Conservation (phyloP, 1,140 invertebrate species). For the Scaptomyza pallida region DNA sequence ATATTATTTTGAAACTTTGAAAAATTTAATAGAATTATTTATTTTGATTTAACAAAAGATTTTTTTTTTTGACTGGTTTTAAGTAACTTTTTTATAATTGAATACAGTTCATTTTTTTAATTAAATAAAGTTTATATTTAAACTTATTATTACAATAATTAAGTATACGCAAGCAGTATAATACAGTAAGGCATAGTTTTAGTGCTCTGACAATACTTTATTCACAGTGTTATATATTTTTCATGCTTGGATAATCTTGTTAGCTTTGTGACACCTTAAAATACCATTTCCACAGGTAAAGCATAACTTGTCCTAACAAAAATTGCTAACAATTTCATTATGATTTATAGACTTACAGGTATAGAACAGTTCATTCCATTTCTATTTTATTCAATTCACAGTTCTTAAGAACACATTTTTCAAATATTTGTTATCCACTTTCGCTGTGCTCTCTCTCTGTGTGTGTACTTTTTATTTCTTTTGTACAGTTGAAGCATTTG, state of each 20-base stretch:
- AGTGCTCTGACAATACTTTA: too few species aligned
- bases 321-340: background rate
- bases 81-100: too few species aligned
- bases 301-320: background rate
- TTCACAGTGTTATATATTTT: background rate
- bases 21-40: too few species aligned
- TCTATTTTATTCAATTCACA: slow-evolving; percentile 4
- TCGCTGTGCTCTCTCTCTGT: background rate
- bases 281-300: background rate
- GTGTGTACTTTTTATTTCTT: background rate
- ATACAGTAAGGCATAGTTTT: too few species aligned
- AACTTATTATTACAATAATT: too few species aligned
- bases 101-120: too few species aligned
- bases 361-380: background rate
- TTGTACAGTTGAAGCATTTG: background rate
- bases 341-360: background rate
- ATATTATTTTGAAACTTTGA: too few species aligned
- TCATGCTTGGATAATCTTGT: background rate
- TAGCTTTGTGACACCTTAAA: background rate
- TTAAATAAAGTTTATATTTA: too few species aligned
- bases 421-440: slow-evolving; percentile 5
- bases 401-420: background rate
- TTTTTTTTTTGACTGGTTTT: too few species aligned
- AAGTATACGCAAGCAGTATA: too few species aligned
- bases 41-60: too few species aligned